These are phyloP conservation scores for Gephyroberyx darwinii DNA, from an alignment of 2,797 vertebrate species.

Conservation along the genomic window DNA sequence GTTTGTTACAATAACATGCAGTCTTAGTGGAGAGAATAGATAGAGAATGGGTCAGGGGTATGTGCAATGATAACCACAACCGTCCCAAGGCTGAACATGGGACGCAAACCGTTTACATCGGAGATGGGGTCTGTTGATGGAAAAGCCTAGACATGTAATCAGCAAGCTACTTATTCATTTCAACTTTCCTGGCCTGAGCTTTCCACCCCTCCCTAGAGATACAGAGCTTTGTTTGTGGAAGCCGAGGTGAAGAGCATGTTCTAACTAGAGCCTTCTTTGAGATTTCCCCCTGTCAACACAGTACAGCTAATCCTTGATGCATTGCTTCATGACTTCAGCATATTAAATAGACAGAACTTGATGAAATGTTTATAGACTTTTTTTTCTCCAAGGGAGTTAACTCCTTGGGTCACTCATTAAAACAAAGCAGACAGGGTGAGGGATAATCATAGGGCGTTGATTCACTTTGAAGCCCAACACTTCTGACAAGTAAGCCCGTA, in stretches of 20 bases:
- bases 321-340: not conserved
- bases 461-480: constrained; percentile 40
- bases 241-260: constrained; percentile 61
- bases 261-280: constrained; percentile 60
- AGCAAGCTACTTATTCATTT: constrained; percentile 67
- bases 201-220: constrained; percentile 48
- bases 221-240: constrained; percentile 61
- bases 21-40: too few relatives aligned
- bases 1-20: not conserved
- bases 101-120: constrained; percentile 44
- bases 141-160: constrained; percentile 76
- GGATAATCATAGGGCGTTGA: constrained; percentile 40
- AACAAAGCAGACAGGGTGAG: not conserved
- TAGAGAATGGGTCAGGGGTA: constrained; percentile 12
- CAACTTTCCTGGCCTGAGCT: constrained; percentile 66
- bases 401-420: constrained; percentile 8
- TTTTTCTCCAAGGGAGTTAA: not conserved
- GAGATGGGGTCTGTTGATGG: constrained; percentile 61
- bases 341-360: constrained; percentile 23
- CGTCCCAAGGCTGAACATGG: constrained; percentile 34
- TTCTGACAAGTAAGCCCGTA: constrained; percentile 20
- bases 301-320: constrained; percentile 30
- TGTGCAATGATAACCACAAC: constrained; percentile 43
- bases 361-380: not conserved
- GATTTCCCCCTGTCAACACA: constrained; percentile 35